A percentile compares a stretch with the other conserved stretches of the same genome.
phyloP scores from a whole-genome alignment of 2,797 vertebrate genomes.

The Austrolebias charrua region DNA sequence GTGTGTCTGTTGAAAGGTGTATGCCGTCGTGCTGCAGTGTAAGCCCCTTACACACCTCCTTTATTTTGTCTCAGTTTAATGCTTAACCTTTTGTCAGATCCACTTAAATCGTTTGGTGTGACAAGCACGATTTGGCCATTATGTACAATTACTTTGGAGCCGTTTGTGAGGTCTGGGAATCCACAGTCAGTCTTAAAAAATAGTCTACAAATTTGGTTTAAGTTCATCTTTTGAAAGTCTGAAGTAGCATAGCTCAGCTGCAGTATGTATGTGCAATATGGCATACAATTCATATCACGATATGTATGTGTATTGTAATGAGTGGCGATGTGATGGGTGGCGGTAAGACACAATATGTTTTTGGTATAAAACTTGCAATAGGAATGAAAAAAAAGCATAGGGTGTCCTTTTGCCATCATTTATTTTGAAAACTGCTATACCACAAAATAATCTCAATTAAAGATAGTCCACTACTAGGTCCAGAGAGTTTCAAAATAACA shows the following conservation, averaged over 20 bases:
- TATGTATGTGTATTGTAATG: too few species aligned
- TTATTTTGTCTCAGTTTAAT: conserved; percentile 14
- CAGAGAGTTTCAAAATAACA: too few species aligned
- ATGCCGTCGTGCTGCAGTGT: conserved; percentile 8
- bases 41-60: conserved; percentile 18
- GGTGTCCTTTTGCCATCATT: too few species aligned
- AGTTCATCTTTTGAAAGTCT: conserved; percentile 29
- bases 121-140: neutral
- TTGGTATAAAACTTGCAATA: too few species aligned
- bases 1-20: conserved; percentile 12
- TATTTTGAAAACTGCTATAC: too few species aligned
- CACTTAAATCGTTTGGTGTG: neutral
- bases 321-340: too few species aligned
- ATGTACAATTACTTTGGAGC: neutral
- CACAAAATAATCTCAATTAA: too few species aligned
- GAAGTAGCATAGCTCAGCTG: conserved; percentile 25
- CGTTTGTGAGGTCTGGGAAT: neutral
- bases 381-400: too few species aligned
- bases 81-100: conserved; percentile 13
- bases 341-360: too few species aligned
- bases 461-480: too few species aligned
- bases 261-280: too few species aligned
- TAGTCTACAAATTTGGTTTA: conserved; percentile 23
- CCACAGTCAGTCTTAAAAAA: conserved; percentile 5
- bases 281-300: too few species aligned